Percentiles rank a stretch among this genome's conserved stretches.
Evolutionary conservation across 2,113 vertebrate genomes (phyloP).

Genomic region (Amphilophus citrinellus): DNA sequence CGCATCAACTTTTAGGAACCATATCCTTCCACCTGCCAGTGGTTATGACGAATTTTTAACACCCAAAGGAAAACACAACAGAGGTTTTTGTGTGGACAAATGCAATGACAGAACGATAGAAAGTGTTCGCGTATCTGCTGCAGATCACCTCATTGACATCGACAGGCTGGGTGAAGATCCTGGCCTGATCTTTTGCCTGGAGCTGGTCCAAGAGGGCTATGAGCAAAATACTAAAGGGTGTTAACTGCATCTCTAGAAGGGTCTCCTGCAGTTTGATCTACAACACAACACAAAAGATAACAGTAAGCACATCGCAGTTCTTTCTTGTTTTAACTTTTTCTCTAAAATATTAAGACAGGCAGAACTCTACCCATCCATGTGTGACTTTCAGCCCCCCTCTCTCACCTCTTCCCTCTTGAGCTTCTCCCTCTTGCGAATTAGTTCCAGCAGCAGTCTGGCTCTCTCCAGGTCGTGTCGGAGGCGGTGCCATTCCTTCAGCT

Average conservation of each 20-base stretch:
- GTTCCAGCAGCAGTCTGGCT: slow-evolving; percentile 91
- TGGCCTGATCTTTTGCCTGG: slow-evolving; percentile 93
- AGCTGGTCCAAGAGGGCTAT: slow-evolving; percentile 91
- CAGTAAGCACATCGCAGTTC: neutral
- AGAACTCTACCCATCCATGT: neutral
- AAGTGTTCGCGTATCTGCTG: neutral
- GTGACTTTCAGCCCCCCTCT: neutral
- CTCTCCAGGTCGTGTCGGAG: slow-evolving; percentile 95
- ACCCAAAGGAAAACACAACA: neutral
- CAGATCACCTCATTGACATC: slow-evolving; percentile 89
- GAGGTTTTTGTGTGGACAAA: neutral
- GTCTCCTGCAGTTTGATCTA: slow-evolving; percentile 94
- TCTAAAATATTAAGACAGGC: neutral
- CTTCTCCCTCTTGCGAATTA: slow-evolving; percentile 97
- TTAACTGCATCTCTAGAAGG: slow-evolving; percentile 92
- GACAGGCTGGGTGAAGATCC: slow-evolving; percentile 94
- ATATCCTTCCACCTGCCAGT: neutral
- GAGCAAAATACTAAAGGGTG: slow-evolving; percentile 92
- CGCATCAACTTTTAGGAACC: neutral
- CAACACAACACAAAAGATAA: slow-evolving; percentile 6
- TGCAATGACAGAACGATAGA: neutral
- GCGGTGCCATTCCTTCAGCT: slow-evolving; percentile 96
- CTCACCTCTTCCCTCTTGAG: slow-evolving; percentile 96
- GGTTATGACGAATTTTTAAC: neutral
- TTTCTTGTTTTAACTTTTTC: neutral